Evolutionary conservation across 1,140 invertebrate genomes (phyloP), one percentile per base, ranked within the genome.

Genomic region (Patella vulgata): DNA sequence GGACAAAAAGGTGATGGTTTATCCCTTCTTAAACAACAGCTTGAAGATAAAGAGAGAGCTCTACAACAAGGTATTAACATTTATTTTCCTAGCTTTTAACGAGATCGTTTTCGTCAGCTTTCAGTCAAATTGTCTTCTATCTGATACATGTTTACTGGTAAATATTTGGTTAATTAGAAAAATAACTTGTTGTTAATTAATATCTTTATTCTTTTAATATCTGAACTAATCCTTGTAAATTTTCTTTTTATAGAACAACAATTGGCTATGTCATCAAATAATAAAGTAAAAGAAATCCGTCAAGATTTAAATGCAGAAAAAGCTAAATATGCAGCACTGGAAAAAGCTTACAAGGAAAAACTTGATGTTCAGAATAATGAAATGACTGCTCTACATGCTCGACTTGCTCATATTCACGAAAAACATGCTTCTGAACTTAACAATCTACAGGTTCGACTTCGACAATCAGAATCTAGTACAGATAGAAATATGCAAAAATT

Each of bases 11-110:
- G 92, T 47, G 93, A 96, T 81, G 92, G 92, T 0, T 87, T 93
- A 28, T 89, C 92, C 53, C 91, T 93, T 74, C 75, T 96, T 63
- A 93, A 92, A 75, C 94, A 93, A 67, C 93, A 95, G 79, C 83
- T 96, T 3, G 78, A 80, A 63, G 81, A 82, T 51, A 83, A 79
- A 62, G 77, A 82, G 63, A 74, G 71, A 44, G 68, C 74, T 44
- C 64, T 85, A 5, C 75, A 81, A 62, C 79, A 84, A 73, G 81
- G 84, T 79, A 67, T n/a, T n/a, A n/a, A n/a, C n/a, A n/a, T n/a
- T n/a, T n/a, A n/a, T n/a, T n/a, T n/a, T n/a, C n/a, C n/a, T n/a
- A n/a, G n/a, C n/a, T n/a, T n/a, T n/a, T n/a, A n/a, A n/a, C n/a
- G n/a, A n/a, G n/a, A n/a, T n/a, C n/a, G n/a, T n/a, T n/a, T n/a